Evolutionary conservation across 37 sponge, comb jelly and placozoan genomes (phyloP).

Genomic region (Halisarca cf. caerulea): DNA sequence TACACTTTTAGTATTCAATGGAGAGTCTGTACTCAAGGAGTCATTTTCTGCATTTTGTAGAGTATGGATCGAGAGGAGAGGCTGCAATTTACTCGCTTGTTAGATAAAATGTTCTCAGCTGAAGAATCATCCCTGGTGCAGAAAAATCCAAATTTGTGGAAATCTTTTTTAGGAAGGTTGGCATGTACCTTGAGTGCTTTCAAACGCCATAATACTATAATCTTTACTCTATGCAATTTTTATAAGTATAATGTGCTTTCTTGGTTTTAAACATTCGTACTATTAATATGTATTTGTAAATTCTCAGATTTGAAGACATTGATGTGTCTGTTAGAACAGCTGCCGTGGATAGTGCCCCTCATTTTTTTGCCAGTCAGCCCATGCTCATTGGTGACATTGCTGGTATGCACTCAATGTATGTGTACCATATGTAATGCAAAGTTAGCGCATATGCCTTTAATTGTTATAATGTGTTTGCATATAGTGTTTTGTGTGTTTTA

Average conservation of each 20-base stretch:
- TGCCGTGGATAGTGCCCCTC: conserved; percentile 62
- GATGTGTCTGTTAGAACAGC: conserved; percentile 57
- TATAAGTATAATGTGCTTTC: no score
- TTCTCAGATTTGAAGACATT: conserved; percentile 73
- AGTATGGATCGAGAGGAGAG: conserved; percentile 71
- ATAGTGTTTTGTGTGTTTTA: no score
- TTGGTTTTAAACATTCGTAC: no score
- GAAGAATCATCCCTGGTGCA: conserved; percentile 57
- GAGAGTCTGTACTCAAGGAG: no score
- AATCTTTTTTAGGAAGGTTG: conserved; percentile 74
- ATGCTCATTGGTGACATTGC: conserved; percentile 43
- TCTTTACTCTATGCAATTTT: no score
- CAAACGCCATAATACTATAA: no score
- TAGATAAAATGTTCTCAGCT: conserved; percentile 84
- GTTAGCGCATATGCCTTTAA: no score
- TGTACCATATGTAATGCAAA: not conserved
- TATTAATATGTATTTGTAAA: no score
- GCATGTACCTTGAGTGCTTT: no score
- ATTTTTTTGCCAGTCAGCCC: conserved; percentile 75
- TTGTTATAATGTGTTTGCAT: no score
- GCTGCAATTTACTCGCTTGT: conserved; percentile 61
- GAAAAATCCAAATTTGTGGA: conserved; percentile 79
- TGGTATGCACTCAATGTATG: conserved; percentile 31
- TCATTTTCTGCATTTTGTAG: conserved; percentile 31
- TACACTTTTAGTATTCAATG: no score